Base-by-base conservation (phyloP, 2,113 vertebrate genomes). In the Hymenochirus boettgeri region DNA sequence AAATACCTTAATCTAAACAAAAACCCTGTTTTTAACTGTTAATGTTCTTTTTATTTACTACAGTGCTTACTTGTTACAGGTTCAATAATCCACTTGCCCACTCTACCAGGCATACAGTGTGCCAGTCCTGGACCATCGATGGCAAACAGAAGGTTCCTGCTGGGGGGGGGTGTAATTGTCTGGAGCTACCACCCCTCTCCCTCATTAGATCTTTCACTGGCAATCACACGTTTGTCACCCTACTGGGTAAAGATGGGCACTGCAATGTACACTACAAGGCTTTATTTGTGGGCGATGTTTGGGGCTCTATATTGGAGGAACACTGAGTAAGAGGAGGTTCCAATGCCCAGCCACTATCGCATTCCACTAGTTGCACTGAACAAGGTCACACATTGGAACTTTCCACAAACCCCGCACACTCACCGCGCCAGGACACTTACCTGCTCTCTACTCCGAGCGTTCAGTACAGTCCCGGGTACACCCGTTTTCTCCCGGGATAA, bases 341-440 rank as follows among this genome's bases (percentile, higher is more conserved):
- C 53, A n/a, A n/a, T 10, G 15, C 22, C 23, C 24, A 48, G 6
- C 8, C 22, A 18, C 3, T 8, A 19, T 1, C 17, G 37, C 61
- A 39, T 62, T 62, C 52, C 50, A 63, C 61, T 37, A 63, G 61
- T 54, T 63, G 50, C 48, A 23, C 61, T 35, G 27, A 51, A 15
- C 5, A 42, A 42, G 5, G 39, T n/a, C 6, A 42, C 13, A 3
- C 13, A 18, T 15, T 39, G 39, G 39, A 42, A 42, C 39, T 42
- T 42, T 42, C 10, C 29, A 31, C 29, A 31, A 5, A 31, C 29
- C n/a, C 33, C 33, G 2, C 39, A 18, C 39, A 42, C 10, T 5
- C 37, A 42, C 37, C 37, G 22, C 10, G n/a, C 13, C 42, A 2
- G 2, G n/a, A 3, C 42, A 42, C 64, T 57, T 66, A 66, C 64